These are phyloP conservation scores for Uromys caudimaculatus DNA, from an alignment of 2,797 vertebrate genomes.

Conservation along the genomic window DNA sequence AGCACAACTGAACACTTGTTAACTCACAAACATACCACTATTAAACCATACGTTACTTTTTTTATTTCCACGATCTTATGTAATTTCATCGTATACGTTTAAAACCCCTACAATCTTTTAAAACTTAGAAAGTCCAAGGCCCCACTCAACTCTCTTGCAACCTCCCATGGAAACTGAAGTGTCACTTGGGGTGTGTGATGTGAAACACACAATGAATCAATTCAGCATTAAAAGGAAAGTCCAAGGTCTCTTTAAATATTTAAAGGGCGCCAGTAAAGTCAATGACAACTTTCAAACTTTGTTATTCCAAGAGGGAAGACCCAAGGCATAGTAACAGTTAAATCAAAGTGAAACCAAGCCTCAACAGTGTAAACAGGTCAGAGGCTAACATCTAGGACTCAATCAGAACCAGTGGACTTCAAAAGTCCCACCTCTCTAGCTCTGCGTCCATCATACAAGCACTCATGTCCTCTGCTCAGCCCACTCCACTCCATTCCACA, in stretches of 20 bases:
- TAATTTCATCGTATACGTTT: accelerated
- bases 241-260: neutral
- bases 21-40: neutral
- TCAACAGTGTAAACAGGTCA: neutral
- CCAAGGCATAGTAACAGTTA: neutral
- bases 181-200: too few relatives aligned
- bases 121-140: neutral
- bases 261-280: neutral
- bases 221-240: neutral
- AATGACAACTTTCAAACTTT: neutral
- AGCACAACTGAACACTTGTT: neutral
- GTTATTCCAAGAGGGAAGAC: neutral
- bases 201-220: too few relatives aligned
- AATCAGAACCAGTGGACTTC: neutral
- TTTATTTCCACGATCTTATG: neutral
- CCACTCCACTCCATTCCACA: neutral
- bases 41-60: neutral
- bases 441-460: too few relatives aligned
- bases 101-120: neutral
- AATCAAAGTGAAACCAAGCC: neutral
- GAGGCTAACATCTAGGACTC: neutral
- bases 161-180: neutral
- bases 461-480: neutral
- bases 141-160: neutral
- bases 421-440: neutral